Percentiles rank a stretch among this genome's conserved stretches.
Conservation (phyloP, 2,888 invertebrate genomes). For the Amaurobius ferox region DNA sequence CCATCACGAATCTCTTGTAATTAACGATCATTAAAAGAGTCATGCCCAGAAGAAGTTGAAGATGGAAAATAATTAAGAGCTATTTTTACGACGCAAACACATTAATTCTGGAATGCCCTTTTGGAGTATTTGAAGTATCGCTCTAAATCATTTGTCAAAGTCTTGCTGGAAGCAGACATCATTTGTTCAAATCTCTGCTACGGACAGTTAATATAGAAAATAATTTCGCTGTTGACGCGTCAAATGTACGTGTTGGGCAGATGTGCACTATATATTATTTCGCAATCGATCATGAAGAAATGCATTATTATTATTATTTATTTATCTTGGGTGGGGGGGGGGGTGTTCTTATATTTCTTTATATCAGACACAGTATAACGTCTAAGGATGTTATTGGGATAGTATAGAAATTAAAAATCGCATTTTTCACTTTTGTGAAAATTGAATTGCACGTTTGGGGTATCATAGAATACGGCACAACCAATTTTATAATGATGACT, state of each 20-base stretch:
- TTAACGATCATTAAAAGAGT: background rate
- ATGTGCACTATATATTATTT: background rate
- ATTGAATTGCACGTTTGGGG: too few species aligned
- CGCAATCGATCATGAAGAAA: background rate
- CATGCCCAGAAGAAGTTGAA: background rate
- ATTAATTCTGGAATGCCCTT: background rate
- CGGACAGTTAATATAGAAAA: slow-evolving; percentile 4
- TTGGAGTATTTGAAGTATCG: background rate
- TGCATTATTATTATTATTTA: too few species aligned
- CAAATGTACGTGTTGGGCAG: background rate
- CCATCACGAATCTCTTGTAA: background rate
- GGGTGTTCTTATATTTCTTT: too few species aligned
- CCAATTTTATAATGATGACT: too few species aligned
- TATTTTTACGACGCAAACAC: background rate
- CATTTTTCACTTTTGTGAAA: too few species aligned
- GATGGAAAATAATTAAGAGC: background rate
- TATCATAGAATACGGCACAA: too few species aligned
- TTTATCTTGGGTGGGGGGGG: too few species aligned
- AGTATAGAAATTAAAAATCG: too few species aligned
- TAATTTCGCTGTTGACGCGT: slow-evolving; percentile 3
- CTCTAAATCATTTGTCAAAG: background rate
- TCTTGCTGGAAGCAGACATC: background rate
- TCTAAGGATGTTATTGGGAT: too few species aligned
- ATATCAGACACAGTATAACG: too few species aligned
- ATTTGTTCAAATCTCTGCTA: slow-evolving; percentile 9